These are phyloP conservation scores for Eustalomyia histrio DNA, from an alignment of 2,888 invertebrate genomes.

Conservation along the genomic window DNA sequence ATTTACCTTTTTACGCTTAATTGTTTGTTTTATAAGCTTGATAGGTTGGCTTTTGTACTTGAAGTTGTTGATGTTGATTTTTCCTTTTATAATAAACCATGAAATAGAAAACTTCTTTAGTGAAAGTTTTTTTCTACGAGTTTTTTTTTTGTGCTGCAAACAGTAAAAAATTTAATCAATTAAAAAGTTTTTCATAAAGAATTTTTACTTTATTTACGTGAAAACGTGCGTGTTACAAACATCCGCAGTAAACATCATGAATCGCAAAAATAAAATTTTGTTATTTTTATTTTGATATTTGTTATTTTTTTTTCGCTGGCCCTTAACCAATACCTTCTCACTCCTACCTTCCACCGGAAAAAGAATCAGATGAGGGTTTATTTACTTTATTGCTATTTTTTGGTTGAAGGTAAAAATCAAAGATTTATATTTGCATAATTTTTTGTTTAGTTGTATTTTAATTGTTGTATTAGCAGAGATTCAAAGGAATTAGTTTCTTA, in stretches of 20 bases:
- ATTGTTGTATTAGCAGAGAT: conserved; percentile 12
- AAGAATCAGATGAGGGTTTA: not conserved
- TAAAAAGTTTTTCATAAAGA: conserved; percentile 41
- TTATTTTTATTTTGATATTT: conserved; percentile 34
- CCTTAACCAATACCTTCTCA: not conserved
- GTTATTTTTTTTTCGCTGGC: not conserved
- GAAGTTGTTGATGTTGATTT: not conserved
- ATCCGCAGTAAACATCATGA: conserved; percentile 35
- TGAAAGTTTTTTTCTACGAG: not conserved
- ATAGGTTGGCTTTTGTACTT: conserved; percentile 9
- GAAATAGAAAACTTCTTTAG: conserved; percentile 9
- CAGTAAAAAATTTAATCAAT: conserved; percentile 48
- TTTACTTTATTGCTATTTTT: not conserved
- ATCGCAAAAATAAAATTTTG: conserved; percentile 30
- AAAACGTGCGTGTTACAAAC: conserved; percentile 33
- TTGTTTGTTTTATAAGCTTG: conserved; percentile 40
- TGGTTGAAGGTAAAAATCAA: conserved; percentile 23
- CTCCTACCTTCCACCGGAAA: not conserved
- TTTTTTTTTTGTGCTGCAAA: too few relatives aligned
- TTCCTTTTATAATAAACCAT: conserved; percentile 6
- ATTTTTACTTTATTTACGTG: conserved; percentile 30
- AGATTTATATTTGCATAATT: conserved; percentile 46
- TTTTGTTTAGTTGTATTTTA: conserved; percentile 16
- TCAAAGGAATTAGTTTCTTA: not conserved
- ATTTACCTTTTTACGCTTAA: conserved; percentile 40